Percentiles rank a stretch among this genome's conserved stretches.
Evolutionary conservation across 2,888 invertebrate genomes (phyloP).

Genomic region (Drosophila greeni): DNA sequence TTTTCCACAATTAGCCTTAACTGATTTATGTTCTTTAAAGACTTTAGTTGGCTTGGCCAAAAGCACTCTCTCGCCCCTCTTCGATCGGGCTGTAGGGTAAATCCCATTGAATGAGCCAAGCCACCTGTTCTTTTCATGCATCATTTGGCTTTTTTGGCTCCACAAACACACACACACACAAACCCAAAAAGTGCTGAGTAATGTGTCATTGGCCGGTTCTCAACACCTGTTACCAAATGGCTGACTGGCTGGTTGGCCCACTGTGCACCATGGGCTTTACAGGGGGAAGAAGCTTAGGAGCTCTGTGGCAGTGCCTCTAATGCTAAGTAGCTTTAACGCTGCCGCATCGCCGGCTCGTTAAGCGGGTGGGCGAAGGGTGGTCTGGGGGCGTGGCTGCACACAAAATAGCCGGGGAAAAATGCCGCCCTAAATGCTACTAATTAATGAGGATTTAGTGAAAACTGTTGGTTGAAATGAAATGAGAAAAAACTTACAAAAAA

Average conservation of each 20-base stretch:
- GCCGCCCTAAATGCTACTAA: conserved; percentile 74
- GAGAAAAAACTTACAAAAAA: background rate
- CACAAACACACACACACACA: conserved; percentile 11
- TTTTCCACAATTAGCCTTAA: conserved; percentile 25
- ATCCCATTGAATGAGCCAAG: conserved; percentile 47
- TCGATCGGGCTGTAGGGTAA: conserved; percentile 30
- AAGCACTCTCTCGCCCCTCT: background rate
- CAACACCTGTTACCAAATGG: conserved; percentile 61
- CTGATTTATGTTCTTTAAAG: conserved; percentile 54
- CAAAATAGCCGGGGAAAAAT: conserved; percentile 39
- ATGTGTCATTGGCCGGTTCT: conserved; percentile 55
- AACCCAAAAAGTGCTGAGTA: conserved; percentile 52
- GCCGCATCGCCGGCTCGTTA: conserved; percentile 45
- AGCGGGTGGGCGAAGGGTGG: conserved; percentile 12
- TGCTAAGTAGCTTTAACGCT: conserved; percentile 72
- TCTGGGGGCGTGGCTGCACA: conserved; percentile 28
- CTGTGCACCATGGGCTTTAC: conserved; percentile 46
- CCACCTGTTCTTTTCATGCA: conserved; percentile 64
- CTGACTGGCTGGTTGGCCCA: conserved; percentile 47
- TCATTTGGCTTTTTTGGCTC: conserved; percentile 51
- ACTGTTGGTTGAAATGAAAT: conserved; percentile 59
- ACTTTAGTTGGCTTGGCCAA: conserved; percentile 13
- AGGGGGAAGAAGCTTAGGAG: conserved; percentile 3
- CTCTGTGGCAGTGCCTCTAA: conserved; percentile 36
- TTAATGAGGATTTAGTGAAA: conserved; percentile 75